A percentile compares a stretch with the other conserved stretches of the same genome.
Evolutionary conservation across 2,797 vertebrate genomes (phyloP).

Genomic region (Hemibagrus guttatus): DNA sequence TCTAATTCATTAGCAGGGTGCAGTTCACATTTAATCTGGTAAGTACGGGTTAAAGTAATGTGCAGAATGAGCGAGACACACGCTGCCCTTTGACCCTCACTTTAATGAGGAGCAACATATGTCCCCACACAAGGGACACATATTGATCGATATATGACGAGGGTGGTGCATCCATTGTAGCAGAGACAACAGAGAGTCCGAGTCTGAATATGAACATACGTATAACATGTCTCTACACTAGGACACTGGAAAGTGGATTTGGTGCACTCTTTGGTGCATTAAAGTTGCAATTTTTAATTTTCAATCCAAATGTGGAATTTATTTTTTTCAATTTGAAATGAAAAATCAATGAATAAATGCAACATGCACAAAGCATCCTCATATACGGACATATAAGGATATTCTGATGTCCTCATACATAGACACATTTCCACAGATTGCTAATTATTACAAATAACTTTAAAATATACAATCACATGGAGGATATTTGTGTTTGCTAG

Average conservation of each 20-base stretch:
- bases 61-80: constrained; percentile 2
- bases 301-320: not conserved
- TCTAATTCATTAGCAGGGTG: constrained; percentile 43
- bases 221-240: not conserved
- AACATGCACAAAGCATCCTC: not conserved
- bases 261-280: not conserved
- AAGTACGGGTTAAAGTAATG: constrained; percentile 26
- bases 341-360: not conserved
- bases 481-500: not conserved
- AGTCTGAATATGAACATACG: constrained; percentile 4
- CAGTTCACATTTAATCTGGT: constrained; percentile 23
- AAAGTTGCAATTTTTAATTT: not conserved
- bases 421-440: not conserved
- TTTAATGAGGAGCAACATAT: constrained; percentile 41
- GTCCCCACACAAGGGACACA: constrained; percentile 11
- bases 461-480: not conserved
- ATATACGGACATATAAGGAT: not conserved
- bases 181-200: constrained; percentile 23
- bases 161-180: constrained; percentile 9
- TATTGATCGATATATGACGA: constrained; percentile 28
- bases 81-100: constrained; percentile 45
- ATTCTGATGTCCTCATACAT: not conserved
- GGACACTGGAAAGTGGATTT: not conserved
- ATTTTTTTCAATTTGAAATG: not conserved
- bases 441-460: not conserved